Conservation (phyloP, 1,140 invertebrate species). For the Brachystomella parvula region DNA sequence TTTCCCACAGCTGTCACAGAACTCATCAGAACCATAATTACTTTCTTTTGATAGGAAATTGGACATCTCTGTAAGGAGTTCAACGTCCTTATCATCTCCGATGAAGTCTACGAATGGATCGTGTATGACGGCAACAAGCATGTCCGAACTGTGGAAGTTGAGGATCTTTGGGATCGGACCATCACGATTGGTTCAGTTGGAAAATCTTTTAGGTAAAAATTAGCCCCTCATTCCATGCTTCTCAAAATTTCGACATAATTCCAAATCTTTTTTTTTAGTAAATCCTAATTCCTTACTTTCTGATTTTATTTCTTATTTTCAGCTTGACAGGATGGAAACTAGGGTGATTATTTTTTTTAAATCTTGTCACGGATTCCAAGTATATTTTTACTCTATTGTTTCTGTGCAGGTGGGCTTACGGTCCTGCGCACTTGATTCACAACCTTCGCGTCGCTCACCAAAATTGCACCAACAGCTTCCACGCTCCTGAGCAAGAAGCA, state of each 20-base stretch:
- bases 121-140: constrained; percentile 79
- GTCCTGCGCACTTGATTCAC: constrained; percentile 67
- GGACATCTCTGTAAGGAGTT: constrained; percentile 83
- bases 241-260: neutral
- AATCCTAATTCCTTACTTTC: neutral
- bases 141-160: constrained; percentile 66
- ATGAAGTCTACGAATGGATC: constrained; percentile 98
- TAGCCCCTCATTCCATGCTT: too few species aligned
- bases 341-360: constrained; percentile 47
- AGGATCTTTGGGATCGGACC: constrained; percentile 93
- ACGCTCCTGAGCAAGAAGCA: constrained; percentile 83
- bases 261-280: neutral
- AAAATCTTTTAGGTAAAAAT: constrained; percentile 56
- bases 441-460: constrained; percentile 84
- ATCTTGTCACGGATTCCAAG: constrained; percentile 78
- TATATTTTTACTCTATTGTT: constrained; percentile 60
- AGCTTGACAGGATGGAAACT: constrained; percentile 94
- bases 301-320: constrained; percentile 48
- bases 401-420: constrained; percentile 73
- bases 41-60: constrained; percentile 52
- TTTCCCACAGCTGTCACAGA: too few species aligned
- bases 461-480: constrained; percentile 84
- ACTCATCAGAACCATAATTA: neutral
- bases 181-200: constrained; percentile 95
- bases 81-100: constrained; percentile 83